Evolutionary conservation across 2,797 vertebrate species (phyloP), one percentile per base, ranked within the genome.

Genomic region (Hippoglossus hippoglossus): DNA sequence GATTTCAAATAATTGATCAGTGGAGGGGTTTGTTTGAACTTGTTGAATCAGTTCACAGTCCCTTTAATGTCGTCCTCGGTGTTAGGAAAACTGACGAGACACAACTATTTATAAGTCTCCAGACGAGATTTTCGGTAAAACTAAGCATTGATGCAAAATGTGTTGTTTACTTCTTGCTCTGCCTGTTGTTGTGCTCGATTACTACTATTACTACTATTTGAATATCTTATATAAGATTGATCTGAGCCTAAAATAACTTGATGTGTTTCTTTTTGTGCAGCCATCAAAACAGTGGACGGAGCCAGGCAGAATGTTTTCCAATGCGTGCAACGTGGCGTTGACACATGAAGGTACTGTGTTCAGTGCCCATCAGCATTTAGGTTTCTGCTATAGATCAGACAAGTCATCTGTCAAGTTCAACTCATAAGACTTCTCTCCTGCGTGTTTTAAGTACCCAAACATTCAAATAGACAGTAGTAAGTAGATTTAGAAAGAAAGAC

Each of bases 321-420:
- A 77, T 79, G 57, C 85, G 71, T 79, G 75, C 67, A 79, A 90
- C 66, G 81, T 91, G 74, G 81, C 70, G 67, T 86, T 46, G 81
- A 69, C 76, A 77, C 82, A 91, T 79, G 89, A 95, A 96, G 96
- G 96, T 98, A 95, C 25, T 44, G 24, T 77, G 4, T 47, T 46
- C 16, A 11, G 22, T 63, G 10, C 63, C 7, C 61, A 5, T 34
- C 41, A 54, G 6, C 49, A 7, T 52, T 44, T 21, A 11, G 18
- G 9, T 63, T 44, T 67, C 1, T 22, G 47, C 10, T n/a, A 10
- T 9, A 49, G 47, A n/a, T n/a, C n/a, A 49, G 18, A 51, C 10
- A 51, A 51, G 36, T 19, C 6, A 6, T 21, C 19, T n/a, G 46
- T 39, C 36, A 12, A 13, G 36, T 13, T 39, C 36, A 13, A 13